phyloP scores from a whole-genome alignment of 2,888 invertebrate genomes.

The Aspidiotus rigidus region DNA sequence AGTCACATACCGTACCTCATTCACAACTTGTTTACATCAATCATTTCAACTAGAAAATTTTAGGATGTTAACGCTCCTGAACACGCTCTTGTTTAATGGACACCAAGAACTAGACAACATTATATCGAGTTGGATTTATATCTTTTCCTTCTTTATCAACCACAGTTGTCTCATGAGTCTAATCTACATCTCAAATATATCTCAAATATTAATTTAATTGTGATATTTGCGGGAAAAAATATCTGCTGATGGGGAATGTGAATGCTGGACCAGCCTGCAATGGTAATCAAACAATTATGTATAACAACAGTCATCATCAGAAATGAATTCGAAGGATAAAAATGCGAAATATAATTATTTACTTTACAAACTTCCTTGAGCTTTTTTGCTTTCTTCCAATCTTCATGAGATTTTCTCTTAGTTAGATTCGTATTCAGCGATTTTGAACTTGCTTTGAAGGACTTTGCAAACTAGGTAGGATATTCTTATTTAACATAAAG shows the following conservation, averaged over 20 bases:
- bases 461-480: slow-evolving; percentile 67
- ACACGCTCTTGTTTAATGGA: slow-evolving; percentile 93
- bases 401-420: slow-evolving; percentile 80
- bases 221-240: no score
- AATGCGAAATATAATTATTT: slow-evolving; percentile 22
- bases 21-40: slow-evolving; percentile 81
- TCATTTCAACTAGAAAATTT: slow-evolving; percentile 62
- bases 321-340: no score
- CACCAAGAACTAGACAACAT: slow-evolving; percentile 97
- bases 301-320: neutral
- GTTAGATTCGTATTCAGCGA: slow-evolving; percentile 59
- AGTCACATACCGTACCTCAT: slow-evolving; percentile 55
- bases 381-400: slow-evolving; percentile 96
- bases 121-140: slow-evolving; percentile 99
- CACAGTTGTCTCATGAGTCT: no score
- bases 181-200: no score
- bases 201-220: no score
- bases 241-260: no score
- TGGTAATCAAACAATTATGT: neutral
- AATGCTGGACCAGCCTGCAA: slow-evolving; percentile 76
- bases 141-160: slow-evolving; percentile 77
- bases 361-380: slow-evolving; percentile 90
- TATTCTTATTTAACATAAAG: slow-evolving; percentile 42
- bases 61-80: slow-evolving; percentile 67
- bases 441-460: slow-evolving; percentile 52